phyloP scores from a whole-genome alignment of 2,113 vertebrate species.

The Hyperopisus bebe region DNA sequence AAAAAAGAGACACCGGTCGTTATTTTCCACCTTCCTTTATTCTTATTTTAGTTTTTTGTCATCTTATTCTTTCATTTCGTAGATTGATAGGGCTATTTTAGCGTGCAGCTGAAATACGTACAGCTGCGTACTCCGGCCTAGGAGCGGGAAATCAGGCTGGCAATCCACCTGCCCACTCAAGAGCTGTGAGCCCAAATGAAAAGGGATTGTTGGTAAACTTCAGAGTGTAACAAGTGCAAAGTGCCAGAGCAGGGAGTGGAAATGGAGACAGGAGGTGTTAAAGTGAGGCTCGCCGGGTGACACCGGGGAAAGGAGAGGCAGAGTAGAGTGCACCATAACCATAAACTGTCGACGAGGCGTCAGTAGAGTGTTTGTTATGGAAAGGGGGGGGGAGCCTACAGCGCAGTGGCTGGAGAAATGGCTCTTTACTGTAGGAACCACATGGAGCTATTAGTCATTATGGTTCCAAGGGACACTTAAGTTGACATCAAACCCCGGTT shows the following conservation, averaged over 20 bases:
- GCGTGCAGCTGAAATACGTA: not conserved
- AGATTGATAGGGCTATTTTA: not conserved
- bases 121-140: not conserved
- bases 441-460: not conserved
- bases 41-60: not conserved
- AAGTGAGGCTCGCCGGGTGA: too few relatives aligned
- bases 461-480: not conserved
- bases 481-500: not conserved
- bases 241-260: not conserved
- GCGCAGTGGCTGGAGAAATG: too few relatives aligned
- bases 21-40: not conserved
- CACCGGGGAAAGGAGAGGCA: not conserved
- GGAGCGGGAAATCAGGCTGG: not conserved
- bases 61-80: not conserved
- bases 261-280: not conserved
- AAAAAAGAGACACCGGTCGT: not conserved
- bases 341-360: not conserved
- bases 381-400: not conserved
- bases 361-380: not conserved
- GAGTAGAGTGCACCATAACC: not conserved
- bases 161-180: not conserved
- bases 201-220: conserved; percentile 14
- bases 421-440: not conserved
- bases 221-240: conserved; percentile 10
- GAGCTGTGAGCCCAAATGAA: not conserved